Evolutionary conservation across 2,888 invertebrate species (phyloP), one percentile per base, ranked within the genome.

Genomic region (Mylabris sibirica): DNA sequence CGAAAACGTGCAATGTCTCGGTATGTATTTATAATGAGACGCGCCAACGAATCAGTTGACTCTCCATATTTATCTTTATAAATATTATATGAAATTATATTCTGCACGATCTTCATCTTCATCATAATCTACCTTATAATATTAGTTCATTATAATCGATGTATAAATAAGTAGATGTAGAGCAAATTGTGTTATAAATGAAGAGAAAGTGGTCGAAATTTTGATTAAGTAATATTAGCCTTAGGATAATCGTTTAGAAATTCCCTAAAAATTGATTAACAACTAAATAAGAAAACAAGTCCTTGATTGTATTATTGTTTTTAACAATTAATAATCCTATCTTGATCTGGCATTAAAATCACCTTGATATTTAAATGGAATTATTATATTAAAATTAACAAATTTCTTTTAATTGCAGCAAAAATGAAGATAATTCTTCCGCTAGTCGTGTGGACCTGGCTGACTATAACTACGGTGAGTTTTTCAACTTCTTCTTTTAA

Each of bases 391-490:
- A 53, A 12, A 12, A 9, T 2, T 22, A 22, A 57, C 12, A 53
- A 44, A 17, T 17, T 17, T 12, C 49, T 86, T 86, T 88, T 88
- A n/a, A 86, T 93, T 94, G 73, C 91, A 95, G 95, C 93, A 89
- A 94, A 92, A 90, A 94, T 94, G 94, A 94, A 93, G 92, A 91
- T 92, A 90, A 91, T 93, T 91, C 92, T 94, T 91, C 94, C 94
- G 90, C 91, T 94, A 89, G 93, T 94, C 91, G 92, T 92, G 89
- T 94, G 94, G 94, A 92, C 93, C 90, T 90, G 93, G 87, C 89
- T 93, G 88, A 90, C 90, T 87, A 90, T 90, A 87, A 90, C 90
- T 89, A 90, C 92, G 88, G 94, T 94, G 87, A 93, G 94, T 92
- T 79, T 66, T 20, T n/a, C n/a, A n/a, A 34, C 62, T 65, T 53